These are phyloP conservation scores for Avahi laniger DNA, from an alignment of 2,797 vertebrate genomes.

Conservation along the genomic window DNA sequence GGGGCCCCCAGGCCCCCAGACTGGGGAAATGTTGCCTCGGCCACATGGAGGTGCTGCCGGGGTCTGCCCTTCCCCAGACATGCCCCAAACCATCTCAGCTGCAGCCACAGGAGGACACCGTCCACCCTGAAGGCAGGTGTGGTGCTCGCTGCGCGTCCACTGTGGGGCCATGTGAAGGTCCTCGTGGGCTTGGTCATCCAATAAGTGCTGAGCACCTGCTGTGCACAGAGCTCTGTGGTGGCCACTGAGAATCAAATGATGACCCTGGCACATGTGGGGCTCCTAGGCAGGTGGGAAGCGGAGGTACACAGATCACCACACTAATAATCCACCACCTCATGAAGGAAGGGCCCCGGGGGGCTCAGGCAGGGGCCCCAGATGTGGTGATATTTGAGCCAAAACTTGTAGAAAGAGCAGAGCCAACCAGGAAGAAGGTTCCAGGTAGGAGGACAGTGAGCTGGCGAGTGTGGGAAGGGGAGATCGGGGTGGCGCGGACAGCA, in stretches of 20 bases:
- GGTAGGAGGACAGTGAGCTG: neutral
- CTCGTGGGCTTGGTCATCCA: no score
- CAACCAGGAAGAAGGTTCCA: neutral
- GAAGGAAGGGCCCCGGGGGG: neutral
- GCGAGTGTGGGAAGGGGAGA: neutral
- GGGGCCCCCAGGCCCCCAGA: accelerated
- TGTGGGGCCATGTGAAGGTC: accelerated
- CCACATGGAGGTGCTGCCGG: neutral
- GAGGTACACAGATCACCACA: no score
- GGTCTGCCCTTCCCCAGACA: no score
- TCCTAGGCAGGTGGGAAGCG: neutral
- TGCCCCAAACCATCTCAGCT: no score
- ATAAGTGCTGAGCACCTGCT: neutral
- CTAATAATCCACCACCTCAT: neutral
- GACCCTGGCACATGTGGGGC: no score
- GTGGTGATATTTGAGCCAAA: neutral
- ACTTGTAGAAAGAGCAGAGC: neutral
- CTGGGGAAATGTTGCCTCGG: neutral
- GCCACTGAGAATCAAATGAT: neutral
- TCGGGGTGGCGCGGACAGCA: neutral
- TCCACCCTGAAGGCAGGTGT: neutral
- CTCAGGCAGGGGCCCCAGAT: neutral
- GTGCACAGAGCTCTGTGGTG: neutral
- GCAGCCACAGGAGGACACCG: accelerated
- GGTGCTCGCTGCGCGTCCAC: neutral